phyloP scores from a whole-genome alignment of 1,140 invertebrate species.

The Brachionus angularis region DNA sequence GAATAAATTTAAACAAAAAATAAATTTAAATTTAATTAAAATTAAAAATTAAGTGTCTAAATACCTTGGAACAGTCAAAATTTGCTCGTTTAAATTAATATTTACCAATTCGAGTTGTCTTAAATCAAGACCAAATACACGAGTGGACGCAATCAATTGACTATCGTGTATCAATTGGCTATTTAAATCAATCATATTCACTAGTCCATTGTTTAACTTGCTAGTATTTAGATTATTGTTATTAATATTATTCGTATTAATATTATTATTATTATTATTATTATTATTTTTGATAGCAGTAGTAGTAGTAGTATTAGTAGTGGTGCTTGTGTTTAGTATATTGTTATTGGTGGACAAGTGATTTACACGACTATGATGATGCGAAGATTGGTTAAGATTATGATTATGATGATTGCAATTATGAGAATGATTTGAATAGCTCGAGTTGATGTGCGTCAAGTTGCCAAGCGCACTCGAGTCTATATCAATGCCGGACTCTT shows the following conservation, averaged over 20 bases:
- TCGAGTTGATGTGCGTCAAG: constrained; percentile 36
- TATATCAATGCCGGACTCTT: constrained; percentile 41
- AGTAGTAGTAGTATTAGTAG: too few relatives aligned
- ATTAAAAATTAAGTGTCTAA: not conserved
- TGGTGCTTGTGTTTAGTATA: constrained; percentile 21
- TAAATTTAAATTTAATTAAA: not conserved
- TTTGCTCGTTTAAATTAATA: constrained; percentile 21
- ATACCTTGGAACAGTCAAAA: not conserved
- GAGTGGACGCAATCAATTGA: not conserved
- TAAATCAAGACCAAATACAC: constrained; percentile 1
- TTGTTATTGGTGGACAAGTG: constrained; percentile 9
- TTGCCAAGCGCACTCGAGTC: constrained; percentile 33
- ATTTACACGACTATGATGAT: not conserved
- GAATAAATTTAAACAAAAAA: too few relatives aligned
- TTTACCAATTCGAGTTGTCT: constrained; percentile 5
- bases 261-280: too few relatives aligned
- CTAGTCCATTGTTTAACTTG: not conserved
- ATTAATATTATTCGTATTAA: too few relatives aligned
- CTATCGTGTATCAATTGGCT: not conserved
- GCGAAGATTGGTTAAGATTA: constrained; percentile 16
- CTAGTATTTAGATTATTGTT: constrained; percentile 9
- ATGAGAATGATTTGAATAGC: too few relatives aligned
- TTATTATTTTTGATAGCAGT: too few relatives aligned
- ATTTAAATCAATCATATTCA: not conserved
- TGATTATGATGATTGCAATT: too few relatives aligned